These are phyloP conservation scores for Agrochola circellaris DNA, from an alignment of 2,888 invertebrate genomes.

Conservation along the genomic window DNA sequence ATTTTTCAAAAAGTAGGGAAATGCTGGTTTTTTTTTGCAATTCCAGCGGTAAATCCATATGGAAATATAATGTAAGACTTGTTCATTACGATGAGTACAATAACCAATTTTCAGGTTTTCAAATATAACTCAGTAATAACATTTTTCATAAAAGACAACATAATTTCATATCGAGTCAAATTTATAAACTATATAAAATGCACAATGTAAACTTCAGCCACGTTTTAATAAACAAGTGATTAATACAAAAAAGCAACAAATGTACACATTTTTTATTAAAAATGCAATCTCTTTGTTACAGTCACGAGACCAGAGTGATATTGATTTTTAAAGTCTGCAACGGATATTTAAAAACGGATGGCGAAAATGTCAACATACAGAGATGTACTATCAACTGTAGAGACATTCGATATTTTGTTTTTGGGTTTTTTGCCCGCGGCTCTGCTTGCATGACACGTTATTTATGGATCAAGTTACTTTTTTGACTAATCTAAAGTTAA, in stretches of 20 bases:
- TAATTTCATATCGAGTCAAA: too few species aligned
- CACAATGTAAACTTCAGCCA: neutral
- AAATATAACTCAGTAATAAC: neutral
- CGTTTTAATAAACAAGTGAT: slow-evolving; percentile 2
- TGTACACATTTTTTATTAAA: slow-evolving; percentile 21
- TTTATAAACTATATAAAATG: slow-evolving; percentile 6
- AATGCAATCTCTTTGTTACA: slow-evolving; percentile 20
- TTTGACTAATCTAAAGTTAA: neutral
- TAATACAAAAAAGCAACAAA: slow-evolving; percentile 23
- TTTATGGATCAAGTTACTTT: neutral
- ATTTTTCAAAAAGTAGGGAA: neutral
- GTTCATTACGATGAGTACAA: too few species aligned
- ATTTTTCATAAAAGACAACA: neutral
- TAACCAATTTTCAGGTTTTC: too few species aligned
- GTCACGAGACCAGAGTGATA: slow-evolving; percentile 5
- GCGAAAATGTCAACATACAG: slow-evolving; percentile 9
- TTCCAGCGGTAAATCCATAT: neutral
- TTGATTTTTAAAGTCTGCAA: slow-evolving; percentile 42
- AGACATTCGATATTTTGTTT: neutral
- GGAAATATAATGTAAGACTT: too few species aligned
- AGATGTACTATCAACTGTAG: neutral
- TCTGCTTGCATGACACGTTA: neutral
- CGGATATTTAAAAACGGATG: slow-evolving; percentile 50
- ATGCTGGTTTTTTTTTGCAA: neutral
- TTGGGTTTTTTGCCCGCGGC: too few species aligned